Evolutionary conservation across 2,113 vertebrate genomes (phyloP), one percentile per base, ranked within the genome.

Genomic region (Eubucco bourcierii): DNA sequence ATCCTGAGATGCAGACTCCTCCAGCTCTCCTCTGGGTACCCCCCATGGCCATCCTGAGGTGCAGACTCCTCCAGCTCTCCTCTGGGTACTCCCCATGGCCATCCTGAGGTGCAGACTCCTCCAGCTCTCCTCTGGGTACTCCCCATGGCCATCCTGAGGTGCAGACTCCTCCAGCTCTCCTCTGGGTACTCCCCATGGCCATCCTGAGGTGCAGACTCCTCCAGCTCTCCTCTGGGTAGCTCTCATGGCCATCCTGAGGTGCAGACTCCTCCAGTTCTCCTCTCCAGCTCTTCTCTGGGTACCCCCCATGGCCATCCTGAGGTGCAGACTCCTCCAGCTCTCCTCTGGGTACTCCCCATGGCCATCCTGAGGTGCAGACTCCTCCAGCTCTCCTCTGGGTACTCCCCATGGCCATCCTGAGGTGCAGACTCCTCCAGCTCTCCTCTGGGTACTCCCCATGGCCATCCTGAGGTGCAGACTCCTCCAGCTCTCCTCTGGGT

Each of bases 11-110:
- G n/a, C n/a, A n/a, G n/a, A n/a, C n/a, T n/a, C n/a, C n/a, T n/a
- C n/a, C n/a, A n/a, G n/a, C n/a, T n/a, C n/a, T n/a, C 9, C 63
- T 52, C 53, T 11, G 15, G 4, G 1, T 7, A 1, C 13, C 34
- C 27, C 34, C 34, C 16, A 18, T 41, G 61, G 25, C 25, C 37
- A 64, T 63, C 61, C 61, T 25, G 12, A 39, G 34, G 24, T 63
- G 34, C 16, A 39, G 34, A 24, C 34, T 37, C 34, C 33, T 24
- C 33, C 47, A 4, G 28, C 14, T 8, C 39, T 50, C 28, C 60
- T 58, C 59, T 12, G 18, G 3, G 1, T 7, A 37, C 1, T 18
- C 29, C 31, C 59, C 5, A 2, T 3, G 10, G 20, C 50, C 80
- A 2, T 31, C 72, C 29, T 9, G 4, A 33, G 29, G 16, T 4